Evolutionary conservation across 2,113 vertebrate genomes (phyloP), one percentile per base, ranked within the genome.

Genomic region (Microcebus ravelobensis): DNA sequence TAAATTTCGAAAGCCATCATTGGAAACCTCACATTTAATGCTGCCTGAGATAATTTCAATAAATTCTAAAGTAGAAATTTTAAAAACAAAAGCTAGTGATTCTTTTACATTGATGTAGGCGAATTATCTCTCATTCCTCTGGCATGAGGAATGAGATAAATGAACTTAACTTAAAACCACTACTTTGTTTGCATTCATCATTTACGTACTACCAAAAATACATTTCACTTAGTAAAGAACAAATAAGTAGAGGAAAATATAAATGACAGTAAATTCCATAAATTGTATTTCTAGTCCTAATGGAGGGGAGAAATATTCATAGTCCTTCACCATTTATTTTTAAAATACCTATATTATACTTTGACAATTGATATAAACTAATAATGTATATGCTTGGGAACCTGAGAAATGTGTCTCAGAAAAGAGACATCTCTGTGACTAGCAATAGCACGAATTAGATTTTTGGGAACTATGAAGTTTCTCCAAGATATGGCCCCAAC

Each of bases 61-160:
- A 93, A 73, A 48, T 95, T 97, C 81, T 70, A 85, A 97, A 96
- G 91, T 63, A 2, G 0, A 95, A 96, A 94, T 85, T 94, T 93
- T 36, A 85, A 93, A 77, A 91, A 79, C 8, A 96, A 96, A 96
- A 74, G 42, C 0, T 0, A 91, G 87, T 55, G 15, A 86, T 84
- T 48, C 4, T 76, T 92, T 97, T 86, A 17, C 71, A 45, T 84
- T 83, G 83, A 50, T 84, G 34, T 50, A 73, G 7, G 6, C 39
- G 83, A 94, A 77, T 90, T 74, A 86, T 29, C 55, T 29, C 55
- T 55, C 67, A 94, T 55, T 84, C 29, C 21, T 73, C 57, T 61
- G 71, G 8, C 57, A 90, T 84, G 76, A 82, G 50, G 11, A 63
- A 29, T 29, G 25, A 63, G 27, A 21, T 45, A 95, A 97, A 91